Percentiles rank a stretch among this genome's conserved stretches.
Evolutionary conservation across 2,888 invertebrate species (phyloP).

Genomic region (Tenthredo distinguenda): DNA sequence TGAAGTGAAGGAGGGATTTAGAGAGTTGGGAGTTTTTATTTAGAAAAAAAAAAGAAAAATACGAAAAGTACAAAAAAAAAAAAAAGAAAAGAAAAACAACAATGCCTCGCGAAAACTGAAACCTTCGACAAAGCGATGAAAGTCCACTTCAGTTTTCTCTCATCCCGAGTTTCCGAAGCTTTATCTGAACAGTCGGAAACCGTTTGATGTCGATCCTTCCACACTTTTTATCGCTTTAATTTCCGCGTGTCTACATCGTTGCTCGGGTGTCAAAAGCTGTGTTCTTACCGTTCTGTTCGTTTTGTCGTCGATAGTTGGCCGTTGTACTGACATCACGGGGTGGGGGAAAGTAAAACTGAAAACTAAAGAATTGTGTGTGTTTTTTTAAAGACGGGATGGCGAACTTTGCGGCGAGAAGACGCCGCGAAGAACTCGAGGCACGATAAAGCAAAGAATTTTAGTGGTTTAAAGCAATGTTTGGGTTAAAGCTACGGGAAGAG

Average conservation of each 20-base stretch:
- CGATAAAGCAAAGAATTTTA: constrained; percentile 5
- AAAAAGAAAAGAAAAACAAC: background rate
- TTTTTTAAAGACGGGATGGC: background rate
- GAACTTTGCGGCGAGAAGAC: background rate
- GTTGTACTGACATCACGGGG: too few relatives aligned
- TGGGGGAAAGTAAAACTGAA: background rate
- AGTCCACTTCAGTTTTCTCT: constrained; percentile 32
- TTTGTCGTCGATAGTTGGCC: background rate
- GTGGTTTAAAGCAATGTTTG: background rate
- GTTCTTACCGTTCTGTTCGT: background rate
- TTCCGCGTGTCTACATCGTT: background rate
- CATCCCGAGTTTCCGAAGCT: background rate
- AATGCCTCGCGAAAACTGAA: constrained; percentile 59
- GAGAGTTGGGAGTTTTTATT: constrained; percentile 28
- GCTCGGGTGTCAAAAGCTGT: background rate
- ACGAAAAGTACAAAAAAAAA: background rate
- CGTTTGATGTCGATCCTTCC: constrained; percentile 34
- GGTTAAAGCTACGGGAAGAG: constrained; percentile 6
- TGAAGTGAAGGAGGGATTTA: background rate
- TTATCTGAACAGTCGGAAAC: background rate
- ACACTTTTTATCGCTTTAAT: background rate
- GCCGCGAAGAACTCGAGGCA: background rate
- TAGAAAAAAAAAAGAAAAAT: background rate
- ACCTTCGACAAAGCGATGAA: constrained; percentile 57
- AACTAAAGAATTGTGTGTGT: background rate